phyloP scores from a whole-genome alignment of 92 coral and sea anemone species.

The Plumapathes pennacea region DNA sequence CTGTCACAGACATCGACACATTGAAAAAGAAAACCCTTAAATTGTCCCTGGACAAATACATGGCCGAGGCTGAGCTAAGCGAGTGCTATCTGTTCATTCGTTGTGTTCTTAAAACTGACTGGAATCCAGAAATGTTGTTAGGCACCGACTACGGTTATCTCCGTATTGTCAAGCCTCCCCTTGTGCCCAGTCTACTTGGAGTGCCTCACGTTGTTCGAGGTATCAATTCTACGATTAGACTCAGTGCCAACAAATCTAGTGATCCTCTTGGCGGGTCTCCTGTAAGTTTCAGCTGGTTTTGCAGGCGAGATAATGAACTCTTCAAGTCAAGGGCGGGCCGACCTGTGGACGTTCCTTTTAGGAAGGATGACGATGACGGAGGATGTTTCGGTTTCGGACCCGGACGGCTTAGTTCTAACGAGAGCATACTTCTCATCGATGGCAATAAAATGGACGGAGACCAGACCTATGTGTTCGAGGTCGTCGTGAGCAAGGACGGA shows the following conservation, averaged over 20 bases:
- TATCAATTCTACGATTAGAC: slow-evolving; percentile 2
- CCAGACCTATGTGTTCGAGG: slow-evolving; percentile 7
- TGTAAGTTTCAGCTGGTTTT: slow-evolving; percentile 44
- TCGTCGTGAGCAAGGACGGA: slow-evolving; percentile 12
- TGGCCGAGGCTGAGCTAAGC: too few species aligned
- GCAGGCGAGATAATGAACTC: not conserved
- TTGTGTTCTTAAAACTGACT: slow-evolving; percentile 47
- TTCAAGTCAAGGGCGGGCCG: not conserved
- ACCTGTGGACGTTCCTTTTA: not conserved
- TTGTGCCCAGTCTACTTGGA: slow-evolving; percentile 43
- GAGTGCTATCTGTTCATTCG: slow-evolving; percentile 52
- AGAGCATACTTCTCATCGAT: slow-evolving; percentile 4
- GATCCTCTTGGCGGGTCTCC: slow-evolving; percentile 26
- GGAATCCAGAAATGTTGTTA: not conserved
- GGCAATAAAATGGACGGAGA: slow-evolving; percentile 6
- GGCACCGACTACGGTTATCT: slow-evolving; percentile 61
- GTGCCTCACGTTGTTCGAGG: slow-evolving; percentile 28
- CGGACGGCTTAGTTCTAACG: not conserved
- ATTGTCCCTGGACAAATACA: slow-evolving; percentile 1
- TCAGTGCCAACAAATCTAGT: slow-evolving; percentile 15
- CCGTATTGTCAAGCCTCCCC: slow-evolving; percentile 45
- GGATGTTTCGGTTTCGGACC: not conserved
- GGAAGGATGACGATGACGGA: not conserved
- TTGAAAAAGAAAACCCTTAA: not conserved
- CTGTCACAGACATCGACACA: not conserved